Percentiles rank a stretch among this genome's conserved stretches.
Conservation (phyloP, 2,888 invertebrate genomes). For the Vandiemenella viatica region DNA sequence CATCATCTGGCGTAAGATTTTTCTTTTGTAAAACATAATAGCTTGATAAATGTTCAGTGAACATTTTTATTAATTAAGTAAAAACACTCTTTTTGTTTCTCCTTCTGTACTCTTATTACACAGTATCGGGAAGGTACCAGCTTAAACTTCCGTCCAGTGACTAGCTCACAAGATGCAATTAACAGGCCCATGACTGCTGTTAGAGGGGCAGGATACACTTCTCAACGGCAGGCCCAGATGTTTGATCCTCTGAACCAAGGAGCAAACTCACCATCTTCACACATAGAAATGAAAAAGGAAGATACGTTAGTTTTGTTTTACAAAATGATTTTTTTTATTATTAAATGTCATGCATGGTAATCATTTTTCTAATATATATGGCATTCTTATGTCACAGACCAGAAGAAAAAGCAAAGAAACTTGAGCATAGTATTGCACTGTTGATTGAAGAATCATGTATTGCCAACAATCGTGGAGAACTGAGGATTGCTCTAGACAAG, state of each 20-base stretch:
- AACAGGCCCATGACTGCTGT: constrained; percentile 90
- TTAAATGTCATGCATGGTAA: no score
- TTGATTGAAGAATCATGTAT: constrained; percentile 82
- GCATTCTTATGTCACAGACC: constrained; percentile 4
- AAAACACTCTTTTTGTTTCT: no score
- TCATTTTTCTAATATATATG: background rate
- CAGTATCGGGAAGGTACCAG: constrained; percentile 27
- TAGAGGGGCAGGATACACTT: constrained; percentile 88
- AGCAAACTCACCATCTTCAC: constrained; percentile 36
- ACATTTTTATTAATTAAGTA: no score
- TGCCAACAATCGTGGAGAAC: constrained; percentile 46
- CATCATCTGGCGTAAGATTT: constrained; percentile 29
- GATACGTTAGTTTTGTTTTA: constrained; percentile 46
- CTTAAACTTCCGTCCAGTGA: constrained; percentile 25
- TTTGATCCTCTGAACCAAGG: constrained; percentile 68
- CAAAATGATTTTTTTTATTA: background rate
- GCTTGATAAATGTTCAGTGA: no score
- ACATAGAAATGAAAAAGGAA: constrained; percentile 56
- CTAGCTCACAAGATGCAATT: constrained; percentile 24
- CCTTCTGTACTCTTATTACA: background rate
- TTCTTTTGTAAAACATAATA: no score
- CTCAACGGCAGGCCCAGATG: constrained; percentile 41
- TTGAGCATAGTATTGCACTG: constrained; percentile 78
- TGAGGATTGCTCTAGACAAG: constrained; percentile 59
- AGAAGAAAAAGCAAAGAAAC: constrained; percentile 69